These are phyloP conservation scores for Schrankia costaestrigalis DNA, from an alignment of 2,888 invertebrate genomes.

Conservation along the genomic window DNA sequence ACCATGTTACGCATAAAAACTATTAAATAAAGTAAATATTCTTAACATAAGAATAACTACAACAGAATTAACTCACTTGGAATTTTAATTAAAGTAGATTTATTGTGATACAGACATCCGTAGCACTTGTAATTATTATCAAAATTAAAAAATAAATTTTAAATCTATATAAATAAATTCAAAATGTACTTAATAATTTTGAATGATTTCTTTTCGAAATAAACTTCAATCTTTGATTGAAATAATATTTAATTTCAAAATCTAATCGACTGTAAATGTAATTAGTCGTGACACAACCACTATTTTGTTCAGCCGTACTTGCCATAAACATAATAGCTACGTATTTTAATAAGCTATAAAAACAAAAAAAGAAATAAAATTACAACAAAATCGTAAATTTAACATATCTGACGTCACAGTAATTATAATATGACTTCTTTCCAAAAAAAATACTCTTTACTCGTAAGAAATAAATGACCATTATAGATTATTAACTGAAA, in stretches of 20 bases:
- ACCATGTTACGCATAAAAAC: constrained; percentile 45
- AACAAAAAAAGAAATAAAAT: constrained; percentile 12
- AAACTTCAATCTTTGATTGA: no score
- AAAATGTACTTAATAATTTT: no score
- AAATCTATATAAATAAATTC: no score
- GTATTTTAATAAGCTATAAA: constrained; percentile 11
- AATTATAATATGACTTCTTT: no score
- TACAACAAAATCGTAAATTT: constrained; percentile 11
- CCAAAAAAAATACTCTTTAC: no score
- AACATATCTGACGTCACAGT: constrained; percentile 13
- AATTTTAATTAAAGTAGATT: constrained; percentile 36
- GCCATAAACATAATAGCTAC: constrained; percentile 14
- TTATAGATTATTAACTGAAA: no score
- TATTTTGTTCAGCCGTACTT: constrained; percentile 24
- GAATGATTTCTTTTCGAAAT: no score
- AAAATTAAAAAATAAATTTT: no score
- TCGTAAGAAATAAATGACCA: no score
- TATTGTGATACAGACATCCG: constrained; percentile 15
- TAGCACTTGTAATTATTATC: no score
- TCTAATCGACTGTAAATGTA: no score
- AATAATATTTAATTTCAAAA: no score
- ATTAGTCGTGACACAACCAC: constrained; percentile 23
- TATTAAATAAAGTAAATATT: constrained; percentile 64
- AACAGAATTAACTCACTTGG: constrained; percentile 57
- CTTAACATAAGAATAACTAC: constrained; percentile 77